Evolutionary conservation across 1,140 invertebrate species (phyloP).

Genomic region (Yoshiicerus persimilis): DNA sequence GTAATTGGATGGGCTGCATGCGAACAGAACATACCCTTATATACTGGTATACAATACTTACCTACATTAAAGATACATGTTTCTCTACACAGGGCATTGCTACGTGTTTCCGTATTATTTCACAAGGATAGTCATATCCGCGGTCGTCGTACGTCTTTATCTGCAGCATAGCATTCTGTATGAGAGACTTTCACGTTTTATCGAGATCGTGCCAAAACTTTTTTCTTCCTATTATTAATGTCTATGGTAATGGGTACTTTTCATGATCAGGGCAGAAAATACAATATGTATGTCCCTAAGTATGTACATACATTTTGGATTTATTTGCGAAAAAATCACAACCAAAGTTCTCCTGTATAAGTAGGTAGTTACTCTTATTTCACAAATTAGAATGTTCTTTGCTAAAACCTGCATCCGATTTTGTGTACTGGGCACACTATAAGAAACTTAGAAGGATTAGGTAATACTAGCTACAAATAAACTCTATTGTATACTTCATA

Average conservation of each 20-base stretch:
- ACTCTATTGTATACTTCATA: too few species aligned
- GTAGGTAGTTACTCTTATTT: neutral
- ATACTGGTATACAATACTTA: neutral
- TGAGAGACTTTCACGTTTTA: neutral
- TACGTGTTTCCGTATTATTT: neutral
- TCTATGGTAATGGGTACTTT: neutral
- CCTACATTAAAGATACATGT: neutral
- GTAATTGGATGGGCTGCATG: conserved; percentile 7
- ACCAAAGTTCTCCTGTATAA: neutral
- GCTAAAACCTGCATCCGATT: too few species aligned
- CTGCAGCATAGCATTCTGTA: too few species aligned
- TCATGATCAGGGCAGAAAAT: neutral
- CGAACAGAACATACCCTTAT: neutral
- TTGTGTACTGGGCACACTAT: too few species aligned
- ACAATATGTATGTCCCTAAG: neutral
- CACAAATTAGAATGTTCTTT: too few species aligned
- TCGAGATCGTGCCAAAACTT: conserved; percentile 2
- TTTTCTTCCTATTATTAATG: neutral
- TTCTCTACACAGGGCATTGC: neutral
- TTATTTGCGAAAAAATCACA: neutral
- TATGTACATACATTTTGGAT: neutral
- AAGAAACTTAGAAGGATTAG: too few species aligned
- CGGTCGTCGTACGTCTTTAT: neutral
- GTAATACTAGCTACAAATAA: too few species aligned
- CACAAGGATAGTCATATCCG: neutral